phyloP scores from a whole-genome alignment of 2,888 invertebrate genomes.

The Liopterus haemorrhoidalis region DNA sequence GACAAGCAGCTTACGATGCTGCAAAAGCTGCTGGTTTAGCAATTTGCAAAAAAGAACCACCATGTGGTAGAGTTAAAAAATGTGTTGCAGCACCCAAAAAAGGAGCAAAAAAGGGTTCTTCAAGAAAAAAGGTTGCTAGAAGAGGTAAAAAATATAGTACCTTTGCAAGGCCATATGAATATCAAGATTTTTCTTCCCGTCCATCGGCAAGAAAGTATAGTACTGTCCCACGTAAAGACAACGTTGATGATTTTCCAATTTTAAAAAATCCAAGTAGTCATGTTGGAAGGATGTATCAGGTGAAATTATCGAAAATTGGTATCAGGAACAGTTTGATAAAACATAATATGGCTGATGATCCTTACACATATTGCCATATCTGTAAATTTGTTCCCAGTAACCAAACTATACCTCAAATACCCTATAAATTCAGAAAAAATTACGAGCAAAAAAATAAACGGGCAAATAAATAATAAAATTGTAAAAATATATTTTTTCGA shows the following conservation, averaged over 20 bases:
- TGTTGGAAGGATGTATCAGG: conserved; percentile 14
- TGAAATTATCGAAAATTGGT: conserved; percentile 13
- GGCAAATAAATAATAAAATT: too few relatives aligned
- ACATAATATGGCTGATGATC: not conserved
- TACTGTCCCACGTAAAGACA: not conserved
- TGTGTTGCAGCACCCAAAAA: not conserved
- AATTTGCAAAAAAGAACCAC: conserved; percentile 31
- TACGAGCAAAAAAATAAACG: too few relatives aligned
- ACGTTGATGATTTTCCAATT: not conserved
- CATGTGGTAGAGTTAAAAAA: conserved; percentile 12
- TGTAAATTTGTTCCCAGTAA: conserved; percentile 14
- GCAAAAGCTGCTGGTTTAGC: conserved; percentile 39
- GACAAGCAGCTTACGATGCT: conserved; percentile 37
- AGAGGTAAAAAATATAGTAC: too few relatives aligned
- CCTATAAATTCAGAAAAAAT: too few relatives aligned
- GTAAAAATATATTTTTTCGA: too few relatives aligned
- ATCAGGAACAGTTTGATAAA: not conserved
- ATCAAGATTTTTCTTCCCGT: too few relatives aligned
- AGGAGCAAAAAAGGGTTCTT: too few relatives aligned
- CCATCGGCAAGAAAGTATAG: too few relatives aligned
- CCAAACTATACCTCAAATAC: too few relatives aligned
- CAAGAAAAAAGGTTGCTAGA: too few relatives aligned
- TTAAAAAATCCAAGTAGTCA: not conserved
- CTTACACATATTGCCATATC: conserved; percentile 12
- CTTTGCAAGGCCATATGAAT: too few relatives aligned